Evolutionary conservation across 2,797 vertebrate species (phyloP).

Genomic region (Malacoctenus gilli): DNA sequence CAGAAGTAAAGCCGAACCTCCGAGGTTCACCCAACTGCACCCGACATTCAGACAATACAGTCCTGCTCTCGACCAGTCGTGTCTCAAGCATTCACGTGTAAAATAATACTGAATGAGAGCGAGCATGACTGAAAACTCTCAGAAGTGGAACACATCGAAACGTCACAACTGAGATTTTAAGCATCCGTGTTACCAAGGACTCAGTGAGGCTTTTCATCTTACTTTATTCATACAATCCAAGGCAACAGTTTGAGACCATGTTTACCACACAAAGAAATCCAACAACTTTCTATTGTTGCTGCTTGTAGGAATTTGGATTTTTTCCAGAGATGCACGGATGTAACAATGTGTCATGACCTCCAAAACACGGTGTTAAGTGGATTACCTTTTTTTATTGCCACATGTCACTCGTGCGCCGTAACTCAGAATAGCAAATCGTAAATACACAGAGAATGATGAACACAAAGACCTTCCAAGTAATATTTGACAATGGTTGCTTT

Average conservation of each 20-base stretch:
- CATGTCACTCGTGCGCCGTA: slow-evolving; percentile 27
- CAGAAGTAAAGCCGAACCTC: slow-evolving; percentile 17
- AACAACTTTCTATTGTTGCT: slow-evolving; percentile 9
- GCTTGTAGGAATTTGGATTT: slow-evolving; percentile 17
- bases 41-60: too few relatives aligned
- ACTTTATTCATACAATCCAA: too few relatives aligned
- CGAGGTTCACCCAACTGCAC: too few relatives aligned
- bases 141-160: too few relatives aligned
- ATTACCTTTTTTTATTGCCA: slow-evolving; percentile 1
- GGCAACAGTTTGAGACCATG: slow-evolving; percentile 39
- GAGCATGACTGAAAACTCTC: too few relatives aligned
- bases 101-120: too few relatives aligned
- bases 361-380: slow-evolving; percentile 12
- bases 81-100: too few relatives aligned
- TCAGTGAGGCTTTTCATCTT: too few relatives aligned
- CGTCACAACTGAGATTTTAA: too few relatives aligned
- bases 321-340: slow-evolving; percentile 39
- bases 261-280: slow-evolving; percentile 7
- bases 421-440: slow-evolving; percentile 24
- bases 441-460: slow-evolving; percentile 24
- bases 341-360: slow-evolving; percentile 61
- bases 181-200: too few relatives aligned
- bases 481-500: slow-evolving; percentile 18
- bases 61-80: too few relatives aligned
- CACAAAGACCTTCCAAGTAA: slow-evolving; percentile 15